Percentiles rank a stretch among this genome's conserved stretches.
Conservation (phyloP, 1,140 invertebrate genomes). For the Drosophila pseudoananassae region DNA sequence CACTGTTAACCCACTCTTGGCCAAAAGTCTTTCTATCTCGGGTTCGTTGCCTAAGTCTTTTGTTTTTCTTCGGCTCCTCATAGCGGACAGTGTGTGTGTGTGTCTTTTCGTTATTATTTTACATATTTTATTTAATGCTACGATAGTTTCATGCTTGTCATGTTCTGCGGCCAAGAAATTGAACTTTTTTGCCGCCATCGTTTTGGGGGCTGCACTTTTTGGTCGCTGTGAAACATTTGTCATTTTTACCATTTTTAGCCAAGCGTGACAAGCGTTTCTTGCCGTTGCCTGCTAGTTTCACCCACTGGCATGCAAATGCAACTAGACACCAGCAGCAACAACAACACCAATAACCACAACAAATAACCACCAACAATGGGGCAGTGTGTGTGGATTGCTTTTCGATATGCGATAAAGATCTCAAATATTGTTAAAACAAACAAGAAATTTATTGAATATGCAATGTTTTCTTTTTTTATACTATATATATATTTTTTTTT, state of each 20-base stretch:
- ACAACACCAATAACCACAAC: slow-evolving; percentile 25
- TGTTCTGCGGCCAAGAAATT: slow-evolving; percentile 74
- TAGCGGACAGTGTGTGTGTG: slow-evolving; percentile 9
- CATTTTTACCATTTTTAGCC: slow-evolving; percentile 82
- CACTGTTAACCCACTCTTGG: slow-evolving; percentile 39
- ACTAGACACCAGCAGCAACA: slow-evolving; percentile 29
- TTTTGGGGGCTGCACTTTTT: slow-evolving; percentile 63
- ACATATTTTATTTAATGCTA: slow-evolving; percentile 71
- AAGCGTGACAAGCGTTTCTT: slow-evolving; percentile 77
- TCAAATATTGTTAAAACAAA: slow-evolving; percentile 82
- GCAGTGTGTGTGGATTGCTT: slow-evolving; percentile 55
- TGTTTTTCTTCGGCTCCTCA: slow-evolving; percentile 44
- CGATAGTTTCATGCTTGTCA: slow-evolving; percentile 79
- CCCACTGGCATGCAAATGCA: slow-evolving; percentile 77
- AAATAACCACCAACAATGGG: slow-evolving; percentile 30
- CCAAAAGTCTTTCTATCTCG: slow-evolving; percentile 4
- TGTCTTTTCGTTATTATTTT: slow-evolving; percentile 77
- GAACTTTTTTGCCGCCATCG: slow-evolving; percentile 64
- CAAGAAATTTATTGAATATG: slow-evolving; percentile 82
- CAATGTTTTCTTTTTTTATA: slow-evolving; percentile 48
- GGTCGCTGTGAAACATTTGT: slow-evolving; percentile 79
- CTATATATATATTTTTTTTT: slow-evolving; percentile 3
- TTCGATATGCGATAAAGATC: slow-evolving; percentile 77
- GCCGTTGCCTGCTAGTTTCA: slow-evolving; percentile 56
- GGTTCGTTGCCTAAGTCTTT: slow-evolving; percentile 76